A percentile compares a stretch with the other conserved stretches of the same genome.
Evolutionary conservation across 2,888 invertebrate genomes (phyloP).

Genomic region (Azorinus chamasolen): DNA sequence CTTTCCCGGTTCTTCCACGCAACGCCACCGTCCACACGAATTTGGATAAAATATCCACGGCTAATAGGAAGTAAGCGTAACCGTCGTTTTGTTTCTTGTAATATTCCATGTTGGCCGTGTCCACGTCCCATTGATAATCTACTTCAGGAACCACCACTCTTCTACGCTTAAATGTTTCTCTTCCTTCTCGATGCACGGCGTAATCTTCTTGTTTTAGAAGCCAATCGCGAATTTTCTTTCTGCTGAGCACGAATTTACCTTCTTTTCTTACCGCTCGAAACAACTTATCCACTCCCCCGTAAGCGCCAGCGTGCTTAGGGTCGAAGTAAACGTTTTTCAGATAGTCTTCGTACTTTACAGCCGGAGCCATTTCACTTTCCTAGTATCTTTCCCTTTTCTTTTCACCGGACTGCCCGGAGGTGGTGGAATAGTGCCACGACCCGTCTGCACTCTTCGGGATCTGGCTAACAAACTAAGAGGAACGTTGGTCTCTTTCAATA

Average conservation of each 20-base stretch:
- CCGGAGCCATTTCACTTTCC: conserved; percentile 39
- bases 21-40: too few species aligned
- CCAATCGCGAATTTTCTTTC: conserved; percentile 50
- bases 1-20: too few species aligned
- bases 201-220: conserved; percentile 55
- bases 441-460: conserved; percentile 28
- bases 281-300: conserved; percentile 54
- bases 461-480: conserved; percentile 33
- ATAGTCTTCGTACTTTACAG: conserved; percentile 39
- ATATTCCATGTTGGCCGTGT: too few species aligned
- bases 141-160: conserved; percentile 39
- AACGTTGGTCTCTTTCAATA: conserved; percentile 38
- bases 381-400: conserved; percentile 7
- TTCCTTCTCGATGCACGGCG: conserved; percentile 41
- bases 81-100: conserved; percentile 49
- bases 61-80: conserved; percentile 43
- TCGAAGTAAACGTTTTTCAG: conserved; percentile 53
- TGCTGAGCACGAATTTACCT: conserved; percentile 15
- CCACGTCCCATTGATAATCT: conserved; percentile 57
- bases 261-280: conserved; percentile 55
- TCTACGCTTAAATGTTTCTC: conserved; percentile 34
- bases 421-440: conserved; percentile 29
- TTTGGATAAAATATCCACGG: conserved; percentile 42
- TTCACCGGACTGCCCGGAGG: conserved; percentile 35
- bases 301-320: conserved; percentile 47